Evolutionary conservation across 1,140 invertebrate species (phyloP), one percentile per base, ranked within the genome.

Genomic region (Drosophila suzukii): DNA sequence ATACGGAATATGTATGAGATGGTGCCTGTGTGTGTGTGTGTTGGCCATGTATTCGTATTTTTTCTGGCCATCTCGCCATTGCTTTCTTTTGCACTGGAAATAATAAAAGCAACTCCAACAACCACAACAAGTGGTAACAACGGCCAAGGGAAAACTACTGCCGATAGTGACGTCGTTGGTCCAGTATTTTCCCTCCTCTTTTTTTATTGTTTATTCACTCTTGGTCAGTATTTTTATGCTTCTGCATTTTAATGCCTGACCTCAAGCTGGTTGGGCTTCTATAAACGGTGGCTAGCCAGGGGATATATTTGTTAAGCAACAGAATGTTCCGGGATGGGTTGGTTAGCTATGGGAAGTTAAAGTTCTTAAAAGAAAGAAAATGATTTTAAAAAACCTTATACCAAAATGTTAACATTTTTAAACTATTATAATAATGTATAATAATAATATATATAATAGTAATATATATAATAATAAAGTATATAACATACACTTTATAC

Each of bases 1-100:
- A 90, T 78, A 81, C 83, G 72, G 90, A 90, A 91, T 88, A 91
- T 84, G 77, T 79, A 89, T 89, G 84, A 89, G 84, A 83, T 80
- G 78, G 61, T 67, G 53, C 67, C 75, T 70, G 59, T 62, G 67
- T 46, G 34, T 36, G 74, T 62, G 63, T 79, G 38, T 75, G 46
- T 53, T 65, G n/a, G 47, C 60, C 65, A 68, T 73, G 55, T 76
- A 46, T 67, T 66, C 57, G 50, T 55, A 66, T 77, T 50, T 77
- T 46, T 76, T 77, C 46, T 71, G 65, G 39, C 41, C 46, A 47
- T 47, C 27, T 68, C 15, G 8, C 60, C 49, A 44, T 20, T 60
- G 74, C 65, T 60, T 59, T 63, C 62, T 51, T 88, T 78, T 72
- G 81, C 50, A 56, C 78, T 76, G 76, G 78, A 65, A 61, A 76